Base-by-base conservation (phyloP, 2,888 invertebrate genomes). In the Trichopria drosophilae region DNA sequence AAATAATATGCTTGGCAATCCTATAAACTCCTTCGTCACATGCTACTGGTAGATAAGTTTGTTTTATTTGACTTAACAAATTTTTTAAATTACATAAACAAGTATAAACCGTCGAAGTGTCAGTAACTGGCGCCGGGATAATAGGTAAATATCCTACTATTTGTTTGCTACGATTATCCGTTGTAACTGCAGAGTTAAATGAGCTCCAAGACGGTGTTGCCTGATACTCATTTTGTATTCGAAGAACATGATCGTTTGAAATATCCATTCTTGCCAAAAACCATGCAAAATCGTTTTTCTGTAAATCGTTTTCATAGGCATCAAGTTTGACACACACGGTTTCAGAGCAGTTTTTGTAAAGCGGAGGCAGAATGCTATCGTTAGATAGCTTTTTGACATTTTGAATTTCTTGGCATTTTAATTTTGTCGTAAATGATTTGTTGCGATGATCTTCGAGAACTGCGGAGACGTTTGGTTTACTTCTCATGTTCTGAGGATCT, bases 11-110 rank as follows among this genome's bases (percentile, higher is more conserved):
- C 13, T 29, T 23, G 3, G 43, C 52, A 20, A 36, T 15, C 12
- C 29, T 20, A 24, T 52, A 52, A 2, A 52, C 52, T 15, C 43
- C 43, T 42, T 37, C 37, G 42, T 52, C 37, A 29, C 52, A 52
- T 12, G 18, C 32, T n/a, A 52, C 42, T 22, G 31, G 31, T 7
- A 52, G 31, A 6, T 18, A 13, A 6, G 15, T 16, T 35, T 42
- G 47, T 10, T 42, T n/a, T 4, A 51, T 5, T 35, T 46, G 46
- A 6, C 35, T n/a, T 22, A 47, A 12, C 16, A 47, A 18, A 15
- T 47, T 15, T 1, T 47, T 43, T 12, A 42, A 42, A 41, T 42
- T 47, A 19, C 19, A 28, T 9, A 50, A 22, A 15, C 36, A 35
- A n/a, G 50, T 43, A 31, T 50, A 50, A 29, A 50, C 50, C 2